phyloP scores from a whole-genome alignment of 2,888 invertebrate species.

The Meghimatium bilineatum region DNA sequence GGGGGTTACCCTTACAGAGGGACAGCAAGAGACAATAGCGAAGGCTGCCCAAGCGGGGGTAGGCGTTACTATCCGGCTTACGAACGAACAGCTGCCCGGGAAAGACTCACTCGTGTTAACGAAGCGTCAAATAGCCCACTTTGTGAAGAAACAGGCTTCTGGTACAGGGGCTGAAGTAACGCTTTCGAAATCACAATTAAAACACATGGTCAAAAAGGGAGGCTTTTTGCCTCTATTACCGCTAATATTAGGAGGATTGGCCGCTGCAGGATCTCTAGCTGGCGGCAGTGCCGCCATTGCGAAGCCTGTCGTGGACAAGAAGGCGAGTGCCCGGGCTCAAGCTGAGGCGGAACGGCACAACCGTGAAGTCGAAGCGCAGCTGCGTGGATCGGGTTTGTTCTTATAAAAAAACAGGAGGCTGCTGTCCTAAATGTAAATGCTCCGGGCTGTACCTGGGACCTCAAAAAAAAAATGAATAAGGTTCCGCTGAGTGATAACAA shows the following conservation, averaged over 20 bases:
- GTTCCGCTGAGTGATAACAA: no score
- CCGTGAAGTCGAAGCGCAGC: neutral
- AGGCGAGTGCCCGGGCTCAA: neutral
- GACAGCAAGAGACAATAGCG: no score
- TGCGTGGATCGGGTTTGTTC: neutral
- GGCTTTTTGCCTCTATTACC: neutral
- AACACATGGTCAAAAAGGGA: neutral
- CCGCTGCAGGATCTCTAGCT: no score
- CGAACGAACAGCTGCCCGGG: neutral
- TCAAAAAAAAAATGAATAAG: no score
- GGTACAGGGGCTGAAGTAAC: neutral
- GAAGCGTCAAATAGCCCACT: neutral
- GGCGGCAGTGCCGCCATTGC: neutral
- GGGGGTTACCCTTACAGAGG: no score
- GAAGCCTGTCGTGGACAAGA: neutral
- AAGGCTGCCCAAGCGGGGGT: neutral
- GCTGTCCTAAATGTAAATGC: neutral
- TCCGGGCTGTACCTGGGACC: constrained; percentile 1
- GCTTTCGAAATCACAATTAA: neutral
- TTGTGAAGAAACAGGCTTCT: neutral
- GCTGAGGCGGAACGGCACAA: neutral
- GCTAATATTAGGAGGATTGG: neutral
- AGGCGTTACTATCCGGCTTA: no score
- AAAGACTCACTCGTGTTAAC: neutral
- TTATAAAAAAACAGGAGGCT: no score